Evolutionary conservation across 2,113 vertebrate species (phyloP).

Genomic region (Heloderma charlesbogerti): DNA sequence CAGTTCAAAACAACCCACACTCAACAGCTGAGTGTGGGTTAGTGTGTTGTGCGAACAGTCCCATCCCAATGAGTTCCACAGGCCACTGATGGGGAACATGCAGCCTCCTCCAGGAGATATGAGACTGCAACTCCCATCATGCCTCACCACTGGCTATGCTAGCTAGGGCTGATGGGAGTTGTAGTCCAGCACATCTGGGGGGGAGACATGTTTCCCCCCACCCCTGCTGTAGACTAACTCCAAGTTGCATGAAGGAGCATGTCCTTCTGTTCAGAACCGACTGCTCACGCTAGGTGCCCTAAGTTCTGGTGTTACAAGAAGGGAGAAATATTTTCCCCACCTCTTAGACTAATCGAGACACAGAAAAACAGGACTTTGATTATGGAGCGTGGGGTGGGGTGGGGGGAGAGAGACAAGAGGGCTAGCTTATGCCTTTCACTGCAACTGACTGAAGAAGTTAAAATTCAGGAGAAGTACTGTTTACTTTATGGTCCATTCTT

Average conservation of each 20-base stretch:
- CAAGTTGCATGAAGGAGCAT: neutral
- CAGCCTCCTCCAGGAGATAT: no score
- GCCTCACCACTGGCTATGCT: no score
- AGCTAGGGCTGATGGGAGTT: no score
- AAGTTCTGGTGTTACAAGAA: neutral
- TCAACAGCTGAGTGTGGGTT: no score
- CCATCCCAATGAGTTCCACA: no score
- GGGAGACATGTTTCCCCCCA: no score
- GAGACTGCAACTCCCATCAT: no score
- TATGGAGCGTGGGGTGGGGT: neutral
- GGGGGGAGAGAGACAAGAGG: constrained; percentile 60
- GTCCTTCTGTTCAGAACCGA: neutral
- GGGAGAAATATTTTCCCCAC: neutral
- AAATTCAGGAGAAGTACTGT: constrained; percentile 25
- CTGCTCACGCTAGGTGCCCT: neutral
- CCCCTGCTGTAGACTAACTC: no score
- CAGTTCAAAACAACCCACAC: no score
- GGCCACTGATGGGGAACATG: no score
- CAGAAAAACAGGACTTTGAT: neutral
- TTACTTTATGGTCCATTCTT: constrained; percentile 96
- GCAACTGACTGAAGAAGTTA: neutral
- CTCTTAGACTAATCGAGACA: neutral
- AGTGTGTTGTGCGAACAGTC: no score
- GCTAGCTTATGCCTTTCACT: neutral
- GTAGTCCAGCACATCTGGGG: no score